These are phyloP conservation scores for Leptinotarsa defecta DNA, from an alignment of 1,140 invertebrate species.

Conservation along the genomic window DNA sequence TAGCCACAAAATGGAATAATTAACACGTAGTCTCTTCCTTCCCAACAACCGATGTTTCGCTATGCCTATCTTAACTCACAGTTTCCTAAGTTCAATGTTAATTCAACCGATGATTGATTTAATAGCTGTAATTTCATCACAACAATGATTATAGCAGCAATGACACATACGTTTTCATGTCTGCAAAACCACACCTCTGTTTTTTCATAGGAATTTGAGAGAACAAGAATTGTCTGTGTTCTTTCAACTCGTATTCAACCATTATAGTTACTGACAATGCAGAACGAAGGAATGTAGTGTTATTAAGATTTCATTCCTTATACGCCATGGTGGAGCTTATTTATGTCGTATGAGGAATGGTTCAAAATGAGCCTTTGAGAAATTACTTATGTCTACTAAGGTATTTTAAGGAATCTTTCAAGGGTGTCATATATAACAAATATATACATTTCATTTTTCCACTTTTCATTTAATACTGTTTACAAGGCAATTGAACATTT, in stretches of 20 bases:
- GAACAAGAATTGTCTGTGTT: not conserved
- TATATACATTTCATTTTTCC: too few species aligned
- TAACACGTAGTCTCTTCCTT: too few species aligned
- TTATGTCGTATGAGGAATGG: constrained; percentile 11
- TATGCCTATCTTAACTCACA: not conserved
- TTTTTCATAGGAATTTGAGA: not conserved
- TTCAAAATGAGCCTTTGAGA: constrained; percentile 8
- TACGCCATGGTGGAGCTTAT: constrained; percentile 12
- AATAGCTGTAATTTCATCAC: not conserved
- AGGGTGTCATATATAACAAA: not conserved
- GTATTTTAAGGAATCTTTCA: not conserved
- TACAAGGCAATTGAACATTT: too few species aligned
- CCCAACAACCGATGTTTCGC: too few species aligned
- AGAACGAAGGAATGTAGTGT: constrained; percentile 13
- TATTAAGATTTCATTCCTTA: constrained; percentile 18
- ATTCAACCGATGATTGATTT: not conserved
- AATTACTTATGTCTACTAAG: not conserved
- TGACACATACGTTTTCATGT: not conserved
- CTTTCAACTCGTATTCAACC: not conserved
- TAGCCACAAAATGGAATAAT: too few species aligned
- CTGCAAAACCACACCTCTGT: not conserved
- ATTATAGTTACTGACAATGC: constrained; percentile 4
- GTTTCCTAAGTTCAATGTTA: not conserved
- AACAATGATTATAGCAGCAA: not conserved
- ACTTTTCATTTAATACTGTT: too few species aligned